Evolutionary conservation across 2,113 vertebrate species (phyloP).

Genomic region (Plecturocebus donacophilus): DNA sequence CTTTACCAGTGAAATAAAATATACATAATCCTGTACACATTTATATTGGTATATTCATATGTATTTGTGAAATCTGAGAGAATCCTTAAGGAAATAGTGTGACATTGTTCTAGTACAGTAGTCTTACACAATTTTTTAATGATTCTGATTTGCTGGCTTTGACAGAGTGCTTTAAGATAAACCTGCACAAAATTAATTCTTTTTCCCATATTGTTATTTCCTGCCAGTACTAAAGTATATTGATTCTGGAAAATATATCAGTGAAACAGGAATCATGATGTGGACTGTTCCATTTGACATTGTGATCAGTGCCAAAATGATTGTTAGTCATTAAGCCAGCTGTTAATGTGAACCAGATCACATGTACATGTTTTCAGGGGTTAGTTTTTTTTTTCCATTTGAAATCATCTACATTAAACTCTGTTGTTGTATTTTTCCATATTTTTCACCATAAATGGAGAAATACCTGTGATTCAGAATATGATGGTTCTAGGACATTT

Average conservation of each 20-base stretch:
- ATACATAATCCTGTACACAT: neutral
- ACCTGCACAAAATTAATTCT: neutral
- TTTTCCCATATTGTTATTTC: neutral
- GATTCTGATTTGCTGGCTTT: neutral
- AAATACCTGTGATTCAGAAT: slow-evolving; percentile 49
- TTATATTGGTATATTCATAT: neutral
- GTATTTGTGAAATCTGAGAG: neutral
- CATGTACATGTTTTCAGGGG: neutral
- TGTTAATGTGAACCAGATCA: neutral
- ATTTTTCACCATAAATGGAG: slow-evolving; percentile 50
- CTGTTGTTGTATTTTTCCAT: slow-evolving; percentile 31
- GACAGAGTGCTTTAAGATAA: neutral
- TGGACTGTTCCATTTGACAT: neutral
- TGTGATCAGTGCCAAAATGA: neutral
- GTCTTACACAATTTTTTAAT: neutral
- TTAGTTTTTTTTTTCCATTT: slow-evolving; percentile 23
- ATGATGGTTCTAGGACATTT: neutral
- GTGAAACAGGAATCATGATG: neutral
- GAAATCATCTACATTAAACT: neutral
- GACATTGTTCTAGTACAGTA: neutral
- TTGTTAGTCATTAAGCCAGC: neutral
- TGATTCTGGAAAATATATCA: slow-evolving; percentile 17
- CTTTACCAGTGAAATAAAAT: neutral
- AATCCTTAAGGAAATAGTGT: neutral
- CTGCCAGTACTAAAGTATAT: neutral